Evolutionary conservation across 2,888 invertebrate species (phyloP).

Genomic region (Congeria kusceri): DNA sequence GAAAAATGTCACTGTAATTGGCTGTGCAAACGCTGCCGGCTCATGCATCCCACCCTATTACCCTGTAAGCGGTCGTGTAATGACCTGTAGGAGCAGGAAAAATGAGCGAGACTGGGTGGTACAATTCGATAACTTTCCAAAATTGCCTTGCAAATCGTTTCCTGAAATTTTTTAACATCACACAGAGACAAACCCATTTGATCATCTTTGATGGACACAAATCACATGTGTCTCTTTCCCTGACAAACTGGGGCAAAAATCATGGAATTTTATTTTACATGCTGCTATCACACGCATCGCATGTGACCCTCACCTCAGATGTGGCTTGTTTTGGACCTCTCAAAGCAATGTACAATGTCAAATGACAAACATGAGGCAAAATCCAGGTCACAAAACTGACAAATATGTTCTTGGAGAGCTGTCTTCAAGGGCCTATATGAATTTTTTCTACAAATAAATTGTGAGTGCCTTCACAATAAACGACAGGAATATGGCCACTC

Average conservation of each 20-base stretch:
- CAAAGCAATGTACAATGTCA: constrained; percentile 34
- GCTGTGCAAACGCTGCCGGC: constrained; percentile 27
- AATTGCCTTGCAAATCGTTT: constrained; percentile 33
- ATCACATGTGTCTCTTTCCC: constrained; percentile 39
- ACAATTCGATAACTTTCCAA: constrained; percentile 28
- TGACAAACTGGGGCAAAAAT: constrained; percentile 36
- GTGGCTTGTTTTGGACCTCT: constrained; percentile 48
- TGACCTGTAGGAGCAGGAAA: constrained; percentile 28
- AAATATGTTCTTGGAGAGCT: constrained; percentile 31
- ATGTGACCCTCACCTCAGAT: constrained; percentile 42
- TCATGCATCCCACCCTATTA: constrained; percentile 42
- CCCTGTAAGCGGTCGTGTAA: constrained; percentile 36
- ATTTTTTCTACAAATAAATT: constrained; percentile 17
- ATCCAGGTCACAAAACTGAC: constrained; percentile 22
- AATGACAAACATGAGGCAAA: constrained; percentile 35
- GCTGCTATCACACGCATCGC: constrained; percentile 41
- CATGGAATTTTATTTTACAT: constrained; percentile 36
- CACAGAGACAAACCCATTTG: constrained; percentile 4
- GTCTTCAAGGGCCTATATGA: constrained; percentile 20
- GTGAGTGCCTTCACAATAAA: too few species aligned
- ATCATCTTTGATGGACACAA: constrained; percentile 53
- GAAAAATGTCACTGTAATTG: constrained; percentile 44
- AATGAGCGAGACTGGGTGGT: constrained; percentile 44
- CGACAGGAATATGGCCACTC: constrained; percentile 24
- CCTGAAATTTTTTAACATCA: constrained; percentile 11